Percentiles rank a stretch among this genome's conserved stretches.
phyloP scores from a whole-genome alignment of 2,888 invertebrate species.

The Orthosia gothica region DNA sequence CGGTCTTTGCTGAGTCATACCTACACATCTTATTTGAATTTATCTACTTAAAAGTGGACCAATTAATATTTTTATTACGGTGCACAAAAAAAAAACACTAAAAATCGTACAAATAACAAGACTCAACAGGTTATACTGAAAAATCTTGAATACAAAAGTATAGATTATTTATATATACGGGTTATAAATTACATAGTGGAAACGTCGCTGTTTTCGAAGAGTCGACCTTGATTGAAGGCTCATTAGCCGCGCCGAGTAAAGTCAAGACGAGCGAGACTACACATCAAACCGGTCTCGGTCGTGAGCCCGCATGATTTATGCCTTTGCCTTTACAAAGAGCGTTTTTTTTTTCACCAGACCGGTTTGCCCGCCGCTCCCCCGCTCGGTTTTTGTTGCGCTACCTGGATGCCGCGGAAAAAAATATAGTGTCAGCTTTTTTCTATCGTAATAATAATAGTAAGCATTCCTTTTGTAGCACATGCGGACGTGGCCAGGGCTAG shows the following conservation, averaged over 20 bases:
- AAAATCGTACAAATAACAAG: slow-evolving; percentile 35
- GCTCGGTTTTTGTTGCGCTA: slow-evolving; percentile 85
- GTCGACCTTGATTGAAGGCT: slow-evolving; percentile 90
- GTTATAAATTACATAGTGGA: slow-evolving; percentile 77
- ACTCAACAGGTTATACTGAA: slow-evolving; percentile 44
- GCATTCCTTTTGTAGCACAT: slow-evolving; percentile 89
- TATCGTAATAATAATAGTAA: slow-evolving; percentile 89
- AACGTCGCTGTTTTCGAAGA: slow-evolving; percentile 76
- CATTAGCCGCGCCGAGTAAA: slow-evolving; percentile 84
- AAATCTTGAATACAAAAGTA: slow-evolving; percentile 23
- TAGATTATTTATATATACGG: slow-evolving; percentile 46
- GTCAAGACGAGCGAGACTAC: slow-evolving; percentile 79
- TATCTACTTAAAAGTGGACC: slow-evolving; percentile 19
- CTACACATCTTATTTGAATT: slow-evolving; percentile 33
- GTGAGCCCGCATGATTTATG: slow-evolving; percentile 90
- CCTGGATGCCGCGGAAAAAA: slow-evolving; percentile 87
- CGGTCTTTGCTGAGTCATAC: slow-evolving; percentile 28
- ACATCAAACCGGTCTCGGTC: slow-evolving; percentile 84
- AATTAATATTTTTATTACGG: slow-evolving; percentile 37
- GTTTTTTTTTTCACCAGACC: slow-evolving; percentile 83
- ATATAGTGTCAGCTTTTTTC: slow-evolving; percentile 86
- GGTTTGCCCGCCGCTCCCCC: slow-evolving; percentile 83
- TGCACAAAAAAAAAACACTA: slow-evolving; percentile 8
- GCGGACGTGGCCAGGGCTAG: slow-evolving; percentile 86
- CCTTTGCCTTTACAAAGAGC: slow-evolving; percentile 83